Base-by-base conservation (phyloP, 1,140 invertebrate genomes). In the Aplysia californica region DNA sequence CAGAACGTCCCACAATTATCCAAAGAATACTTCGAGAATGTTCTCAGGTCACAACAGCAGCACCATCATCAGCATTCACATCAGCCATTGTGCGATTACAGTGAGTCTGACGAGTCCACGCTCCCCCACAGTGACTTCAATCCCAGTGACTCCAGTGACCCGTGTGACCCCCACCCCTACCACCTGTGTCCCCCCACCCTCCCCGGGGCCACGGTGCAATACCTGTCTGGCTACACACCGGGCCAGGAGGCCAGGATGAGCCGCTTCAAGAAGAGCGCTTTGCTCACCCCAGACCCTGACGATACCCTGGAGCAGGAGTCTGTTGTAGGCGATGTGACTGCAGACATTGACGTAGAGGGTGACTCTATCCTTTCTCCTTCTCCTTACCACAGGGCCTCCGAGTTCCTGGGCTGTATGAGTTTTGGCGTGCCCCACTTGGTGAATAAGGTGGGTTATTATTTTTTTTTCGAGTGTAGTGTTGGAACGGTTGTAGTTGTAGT, bases 401-500 rank as follows among this genome's bases (percentile, higher is more conserved):
- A 95, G 89, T 94, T 95, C 88, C 88, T 95, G 87, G 94, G 94
- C 91, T 95, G 94, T 87, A 93, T 94, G 91, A 94, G 93, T 81
- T 94, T 95, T 91, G 92, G 93, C 77, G 90, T 94, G 78, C 91
- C 92, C 88, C 92, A 94, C 92, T 92, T 92, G 56, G 89, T 92
- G 89, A 92, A 92, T 80, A 91, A 92, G 90, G 92, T 92, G 87
- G 92, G 87, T 84, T 69, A 3, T 55, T 56, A 10, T 61, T 6
- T 50, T 50, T 10, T 50, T 50, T 50, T 50, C 10, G 44, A n/a
- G n/a, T n/a, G n/a, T n/a, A n/a, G n/a, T n/a, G n/a, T n/a, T n/a
- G n/a, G n/a, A n/a, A n/a, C n/a, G n/a, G n/a, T n/a, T n/a, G n/a
- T n/a, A n/a, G n/a, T n/a, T n/a, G 44, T n/a, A 50, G 44, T 15